These are phyloP conservation scores for Acanthiza pusilla DNA, from an alignment of 2,797 vertebrate species.

Conservation along the genomic window DNA sequence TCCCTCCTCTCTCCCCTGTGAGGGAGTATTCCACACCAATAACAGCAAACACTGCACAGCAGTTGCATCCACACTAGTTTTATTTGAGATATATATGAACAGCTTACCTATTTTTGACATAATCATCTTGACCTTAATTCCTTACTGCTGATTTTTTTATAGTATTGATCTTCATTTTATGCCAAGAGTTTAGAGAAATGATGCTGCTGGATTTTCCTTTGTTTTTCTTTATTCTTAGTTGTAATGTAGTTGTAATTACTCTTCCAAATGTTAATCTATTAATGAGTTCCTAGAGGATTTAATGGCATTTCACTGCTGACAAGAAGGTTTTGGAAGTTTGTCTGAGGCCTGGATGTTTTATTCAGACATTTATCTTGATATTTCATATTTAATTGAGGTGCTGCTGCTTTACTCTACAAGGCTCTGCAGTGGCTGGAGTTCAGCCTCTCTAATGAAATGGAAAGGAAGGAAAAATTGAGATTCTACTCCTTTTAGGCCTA, in stretches of 20 bases:
- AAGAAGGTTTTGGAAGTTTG: slow-evolving; percentile 52
- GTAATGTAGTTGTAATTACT: slow-evolving; percentile 63
- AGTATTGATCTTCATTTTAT: slow-evolving; percentile 39
- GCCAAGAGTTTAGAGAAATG: slow-evolving; percentile 25
- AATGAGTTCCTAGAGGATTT: slow-evolving; percentile 72
- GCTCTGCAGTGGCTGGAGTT: slow-evolving; percentile 6
- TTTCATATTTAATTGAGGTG: slow-evolving; percentile 56
- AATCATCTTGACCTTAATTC: slow-evolving; percentile 33
- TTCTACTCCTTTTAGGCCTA: neutral
- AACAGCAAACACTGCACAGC: neutral
- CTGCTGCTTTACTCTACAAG: slow-evolving; percentile 13
- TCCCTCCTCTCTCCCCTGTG: neutral
- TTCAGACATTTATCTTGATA: slow-evolving; percentile 62
- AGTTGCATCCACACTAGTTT: neutral
- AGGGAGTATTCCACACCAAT: neutral
- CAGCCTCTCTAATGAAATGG: neutral
- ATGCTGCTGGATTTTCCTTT: slow-evolving; percentile 18
- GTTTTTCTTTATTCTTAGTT: slow-evolving; percentile 55
- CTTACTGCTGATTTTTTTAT: slow-evolving; percentile 17
- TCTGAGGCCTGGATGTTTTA: slow-evolving; percentile 61
- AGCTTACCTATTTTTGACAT: slow-evolving; percentile 40
- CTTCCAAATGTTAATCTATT: slow-evolving; percentile 73
- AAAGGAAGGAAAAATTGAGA: neutral
- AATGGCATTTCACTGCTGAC: slow-evolving; percentile 69
- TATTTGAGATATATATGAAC: neutral